Conservation (phyloP, 2,888 invertebrate species). For the Zygothrica quintamaculata region DNA sequence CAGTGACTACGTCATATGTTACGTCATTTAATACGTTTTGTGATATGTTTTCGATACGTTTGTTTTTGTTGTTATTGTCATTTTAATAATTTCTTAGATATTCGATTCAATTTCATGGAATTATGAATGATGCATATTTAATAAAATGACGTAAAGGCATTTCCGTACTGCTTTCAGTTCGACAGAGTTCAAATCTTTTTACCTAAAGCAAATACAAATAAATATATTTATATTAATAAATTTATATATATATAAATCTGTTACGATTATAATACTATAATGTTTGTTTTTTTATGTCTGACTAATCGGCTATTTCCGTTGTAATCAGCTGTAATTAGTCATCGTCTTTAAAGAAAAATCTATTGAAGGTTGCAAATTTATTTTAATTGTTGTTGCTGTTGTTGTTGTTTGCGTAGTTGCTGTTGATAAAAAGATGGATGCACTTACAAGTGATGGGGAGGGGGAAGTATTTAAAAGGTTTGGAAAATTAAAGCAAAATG, state of each 20-base stretch:
- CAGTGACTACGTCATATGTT: no score
- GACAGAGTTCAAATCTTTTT: no score
- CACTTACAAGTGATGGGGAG: background rate
- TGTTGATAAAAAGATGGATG: constrained; percentile 1
- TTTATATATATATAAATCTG: background rate
- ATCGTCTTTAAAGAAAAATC: constrained; percentile 9
- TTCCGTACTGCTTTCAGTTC: no score
- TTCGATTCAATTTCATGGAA: constrained; percentile 52
- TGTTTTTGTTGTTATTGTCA: background rate
- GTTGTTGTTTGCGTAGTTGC: background rate
- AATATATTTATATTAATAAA: background rate
- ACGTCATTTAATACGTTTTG: no score
- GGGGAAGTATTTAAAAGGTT: background rate
- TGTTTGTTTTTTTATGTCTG: constrained; percentile 24
- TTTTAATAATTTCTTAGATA: constrained; percentile 50
- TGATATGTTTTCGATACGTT: constrained; percentile 11
- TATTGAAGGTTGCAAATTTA: constrained; percentile 22
- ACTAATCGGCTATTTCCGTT: constrained; percentile 60
- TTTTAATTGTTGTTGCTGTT: constrained; percentile 4
- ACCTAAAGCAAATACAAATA: no score
- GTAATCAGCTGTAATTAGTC: constrained; percentile 28
- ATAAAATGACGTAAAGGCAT: background rate
- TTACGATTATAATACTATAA: constrained; percentile 20
- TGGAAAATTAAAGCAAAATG: constrained; percentile 27
- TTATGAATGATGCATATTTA: constrained; percentile 2